Evolutionary conservation across 2,888 invertebrate genomes (phyloP).

Genomic region (Anthrax anthrax): DNA sequence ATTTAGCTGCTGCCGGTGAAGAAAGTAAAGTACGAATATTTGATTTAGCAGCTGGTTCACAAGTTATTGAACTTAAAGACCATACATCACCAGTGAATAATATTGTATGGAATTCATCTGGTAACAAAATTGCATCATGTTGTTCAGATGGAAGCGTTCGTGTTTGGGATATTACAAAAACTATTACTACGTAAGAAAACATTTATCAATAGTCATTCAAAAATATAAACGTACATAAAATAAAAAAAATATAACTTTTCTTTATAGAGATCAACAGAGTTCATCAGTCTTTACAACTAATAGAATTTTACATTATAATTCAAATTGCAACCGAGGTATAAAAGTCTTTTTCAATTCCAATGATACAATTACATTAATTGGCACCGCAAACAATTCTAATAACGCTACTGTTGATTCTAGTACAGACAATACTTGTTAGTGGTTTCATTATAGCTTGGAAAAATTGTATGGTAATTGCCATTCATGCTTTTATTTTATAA

Average conservation of each 20-base stretch:
- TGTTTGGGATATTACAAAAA: constrained; percentile 41
- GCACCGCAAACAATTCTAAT: constrained; percentile 15
- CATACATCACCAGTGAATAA: constrained; percentile 41
- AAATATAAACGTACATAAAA: too few relatives aligned
- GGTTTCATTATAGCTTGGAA: too few relatives aligned
- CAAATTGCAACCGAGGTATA: constrained; percentile 12
- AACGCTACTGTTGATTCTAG: too few relatives aligned
- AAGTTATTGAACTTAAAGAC: constrained; percentile 43
- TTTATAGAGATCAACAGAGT: background rate
- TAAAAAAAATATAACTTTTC: too few relatives aligned
- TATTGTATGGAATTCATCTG: constrained; percentile 44
- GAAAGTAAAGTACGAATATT: constrained; percentile 49
- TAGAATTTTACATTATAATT: constrained; percentile 9
- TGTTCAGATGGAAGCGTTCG: constrained; percentile 50
- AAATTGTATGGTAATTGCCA: too few relatives aligned
- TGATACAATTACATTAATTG: constrained; percentile 26
- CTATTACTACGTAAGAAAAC: background rate
- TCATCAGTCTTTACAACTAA: background rate
- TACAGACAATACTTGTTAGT: too few relatives aligned
- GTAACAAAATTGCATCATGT: constrained; percentile 49
- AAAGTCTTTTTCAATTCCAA: constrained; percentile 24
- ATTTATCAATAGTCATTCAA: too few relatives aligned
- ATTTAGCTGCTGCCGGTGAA: constrained; percentile 68
- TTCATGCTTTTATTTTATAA: too few relatives aligned
- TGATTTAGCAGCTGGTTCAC: constrained; percentile 47